Evolutionary conservation across 1,140 invertebrate genomes (phyloP), one percentile per base, ranked within the genome.

Genomic region (Heterodera carotae): DNA sequence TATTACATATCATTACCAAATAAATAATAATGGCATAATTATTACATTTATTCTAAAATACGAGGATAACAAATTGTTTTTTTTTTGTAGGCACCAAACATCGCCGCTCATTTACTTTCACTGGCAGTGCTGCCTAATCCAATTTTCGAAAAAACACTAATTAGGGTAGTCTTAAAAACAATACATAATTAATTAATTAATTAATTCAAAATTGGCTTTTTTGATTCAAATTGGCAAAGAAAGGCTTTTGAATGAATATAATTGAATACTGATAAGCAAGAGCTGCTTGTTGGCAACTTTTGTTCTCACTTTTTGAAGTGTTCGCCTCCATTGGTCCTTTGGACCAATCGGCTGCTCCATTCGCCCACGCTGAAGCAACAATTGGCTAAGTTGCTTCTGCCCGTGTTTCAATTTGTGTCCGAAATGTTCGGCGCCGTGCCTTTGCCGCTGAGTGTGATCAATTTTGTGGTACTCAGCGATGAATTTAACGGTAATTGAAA

Each of bases 11-110:
- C n/a, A 71, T 53, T 25, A 48, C 18, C n/a, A 25, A 43, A 43
- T 22, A 25, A n/a, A 36, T 31, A 43, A n/a, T n/a, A n/a, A n/a
- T n/a, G n/a, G n/a, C n/a, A n/a, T n/a, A n/a, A n/a, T n/a, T n/a
- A n/a, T n/a, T n/a, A 70, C 12, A 43, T 39, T 60, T 15, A 43
- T 71, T 12, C n/a, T n/a, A n/a, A 56, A 56, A 56, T 56, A 10
- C n/a, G 53, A 56, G n/a, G 10, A 56, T 12, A 56, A 56, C 10
- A n/a, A 56, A n/a, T 73, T 74, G 3, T 29, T 78, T 22, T 81
- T 81, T 12, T 43, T 67, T 73, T 83, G 25, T 77, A 81, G 74
- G 80, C 76, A 2, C 78, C 82, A 36, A 81, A 81, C 43, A 36
- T 81, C 7, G 72, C 78, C 33, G 70, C 78, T n/a, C 79, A 84